phyloP scores from a whole-genome alignment of 2,888 invertebrate species.

The Coleophora flavipennella region DNA sequence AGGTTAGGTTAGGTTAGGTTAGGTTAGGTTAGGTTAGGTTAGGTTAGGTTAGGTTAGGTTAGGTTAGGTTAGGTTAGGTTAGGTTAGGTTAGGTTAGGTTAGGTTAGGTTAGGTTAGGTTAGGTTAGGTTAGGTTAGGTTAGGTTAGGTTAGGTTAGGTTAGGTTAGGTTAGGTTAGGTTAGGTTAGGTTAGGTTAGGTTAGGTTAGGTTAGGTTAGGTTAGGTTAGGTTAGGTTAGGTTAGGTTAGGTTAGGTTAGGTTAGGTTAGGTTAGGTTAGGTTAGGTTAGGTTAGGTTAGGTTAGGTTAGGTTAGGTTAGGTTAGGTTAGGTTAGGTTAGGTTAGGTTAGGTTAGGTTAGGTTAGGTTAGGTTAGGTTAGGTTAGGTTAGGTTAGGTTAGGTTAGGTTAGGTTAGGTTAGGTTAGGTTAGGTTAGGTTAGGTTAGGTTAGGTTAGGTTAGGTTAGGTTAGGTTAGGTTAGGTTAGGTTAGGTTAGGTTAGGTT shows the following conservation, averaged over 20 bases:
- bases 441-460: slow-evolving; percentile 9
- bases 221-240: slow-evolving; percentile 11
- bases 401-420: slow-evolving; percentile 10
- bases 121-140: slow-evolving; percentile 14
- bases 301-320: slow-evolving; percentile 17
- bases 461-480: slow-evolving; percentile 6
- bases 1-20: slow-evolving; percentile 10
- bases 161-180: slow-evolving; percentile 6
- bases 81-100: slow-evolving; percentile 25
- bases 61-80: slow-evolving; percentile 24
- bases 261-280: slow-evolving; percentile 12
- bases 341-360: slow-evolving; percentile 11
- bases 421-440: slow-evolving; percentile 10
- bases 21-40: slow-evolving; percentile 10
- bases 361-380: slow-evolving; percentile 14
- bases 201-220: slow-evolving; percentile 6
- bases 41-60: slow-evolving; percentile 20
- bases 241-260: slow-evolving; percentile 11
- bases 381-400: slow-evolving; percentile 9
- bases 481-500: slow-evolving; percentile 14
- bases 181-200: slow-evolving; percentile 10
- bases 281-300: slow-evolving; percentile 15
- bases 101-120: slow-evolving; percentile 18
- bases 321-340: slow-evolving; percentile 15
- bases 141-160: slow-evolving; percentile 14